Evolutionary conservation across 2,113 vertebrate genomes (phyloP), one percentile per base, ranked within the genome.

Genomic region (Tympanuchus pallidicinctus): DNA sequence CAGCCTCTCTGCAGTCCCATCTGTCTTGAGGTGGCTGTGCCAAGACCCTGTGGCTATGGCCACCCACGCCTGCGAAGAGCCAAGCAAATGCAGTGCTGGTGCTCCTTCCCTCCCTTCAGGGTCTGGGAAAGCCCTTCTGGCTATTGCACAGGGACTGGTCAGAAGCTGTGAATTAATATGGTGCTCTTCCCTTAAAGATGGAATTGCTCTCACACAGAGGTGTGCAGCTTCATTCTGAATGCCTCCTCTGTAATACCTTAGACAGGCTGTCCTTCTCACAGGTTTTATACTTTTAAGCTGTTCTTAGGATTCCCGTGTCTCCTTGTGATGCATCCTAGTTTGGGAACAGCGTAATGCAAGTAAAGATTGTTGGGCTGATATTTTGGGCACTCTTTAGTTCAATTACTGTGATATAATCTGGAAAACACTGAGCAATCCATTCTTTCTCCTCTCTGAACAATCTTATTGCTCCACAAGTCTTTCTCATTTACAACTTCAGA

Each of bases 21-120:
- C 10, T 0, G 0, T 32, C 27, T n/a, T 1, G 7, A 48, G 59
- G 42, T 3, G 11, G 14, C 34, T 0, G 0, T 43, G 54, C 34
- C 66, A 73, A 63, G 67, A 50, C 19, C 6, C 8, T 71, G 19
- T 42, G 81, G 28, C 16, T 60, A 7, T 45, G 82, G 34, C 9
- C 47, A 17, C 17, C 16, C 54, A 11, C 45, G 54, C 19, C n/a
- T 8, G 6, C 43, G 3, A 18, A 8, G 1, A 2, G n/a, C 72
- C 78, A 27, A 61, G 34, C 15, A n/a, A 59, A 22, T 80, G 43
- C n/a, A 34, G 52, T 27, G 75, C 89, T 57, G 85, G 16, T 63
- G 52, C 52, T 72, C 48, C 50, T 18, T 76, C 24, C 18, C 40
- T 84, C 8, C 8, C 40, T 10, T 0, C 7, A 61, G 50, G 47